Conservation (phyloP, 1,140 invertebrate species). For the Drosophila serrata region DNA sequence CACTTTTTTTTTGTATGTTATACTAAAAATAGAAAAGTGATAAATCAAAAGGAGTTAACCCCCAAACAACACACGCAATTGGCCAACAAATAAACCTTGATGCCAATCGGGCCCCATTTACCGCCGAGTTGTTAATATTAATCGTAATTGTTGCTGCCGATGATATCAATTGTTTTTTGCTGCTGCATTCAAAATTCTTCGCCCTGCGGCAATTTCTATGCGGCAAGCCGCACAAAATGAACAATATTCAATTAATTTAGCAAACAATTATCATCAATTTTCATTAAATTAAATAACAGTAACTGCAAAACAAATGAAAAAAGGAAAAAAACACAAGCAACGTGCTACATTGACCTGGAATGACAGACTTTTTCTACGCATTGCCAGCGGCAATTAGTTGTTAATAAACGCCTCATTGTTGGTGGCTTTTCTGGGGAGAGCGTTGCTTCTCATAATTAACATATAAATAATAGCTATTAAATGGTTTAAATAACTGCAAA, state of each 20-base stretch:
- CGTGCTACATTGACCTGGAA: slow-evolving; percentile 7
- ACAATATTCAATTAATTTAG: slow-evolving; percentile 65
- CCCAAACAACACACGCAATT: slow-evolving; percentile 12
- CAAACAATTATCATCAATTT: slow-evolving; percentile 71
- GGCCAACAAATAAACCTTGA: slow-evolving; percentile 36
- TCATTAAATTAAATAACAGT: slow-evolving; percentile 64
- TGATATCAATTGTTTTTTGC: slow-evolving; percentile 34
- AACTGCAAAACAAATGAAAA: slow-evolving; percentile 7
- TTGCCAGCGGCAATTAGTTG: slow-evolving; percentile 54
- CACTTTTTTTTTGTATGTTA: background rate
- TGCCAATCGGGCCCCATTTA: slow-evolving; percentile 22
- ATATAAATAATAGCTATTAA: slow-evolving; percentile 69
- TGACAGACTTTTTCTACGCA: slow-evolving; percentile 30
- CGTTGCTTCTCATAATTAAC: slow-evolving; percentile 58
- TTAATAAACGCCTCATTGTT: slow-evolving; percentile 51
- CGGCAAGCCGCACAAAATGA: slow-evolving; percentile 38
- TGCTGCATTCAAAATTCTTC: slow-evolving; percentile 13
- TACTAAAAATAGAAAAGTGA: background rate
- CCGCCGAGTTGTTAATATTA: slow-evolving; percentile 30
- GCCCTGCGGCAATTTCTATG: slow-evolving; percentile 43
- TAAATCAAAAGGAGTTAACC: background rate
- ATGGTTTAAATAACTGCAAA: slow-evolving; percentile 74
- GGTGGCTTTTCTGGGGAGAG: slow-evolving; percentile 3
- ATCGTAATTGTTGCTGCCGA: slow-evolving; percentile 45
- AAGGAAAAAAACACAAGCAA: background rate